Base-by-base conservation (phyloP, 2,888 invertebrate genomes). In the Chorisops tibialis region DNA sequence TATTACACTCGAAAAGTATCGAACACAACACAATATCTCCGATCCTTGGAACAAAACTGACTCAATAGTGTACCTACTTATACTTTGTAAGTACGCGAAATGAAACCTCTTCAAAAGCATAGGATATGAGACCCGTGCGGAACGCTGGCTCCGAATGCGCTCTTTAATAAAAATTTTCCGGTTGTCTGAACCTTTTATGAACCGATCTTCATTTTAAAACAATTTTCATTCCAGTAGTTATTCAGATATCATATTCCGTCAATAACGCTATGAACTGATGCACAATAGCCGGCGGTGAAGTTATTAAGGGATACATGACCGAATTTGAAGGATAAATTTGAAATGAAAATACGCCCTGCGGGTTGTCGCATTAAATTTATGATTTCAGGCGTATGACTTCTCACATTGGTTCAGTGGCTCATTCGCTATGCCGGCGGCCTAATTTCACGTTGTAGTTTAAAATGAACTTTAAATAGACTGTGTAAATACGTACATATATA, bases 311-410 rank as follows among this genome's bases (percentile, higher is more conserved):
- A 56, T 45, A 21, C 24, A 24, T 18, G 30, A 30, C 12, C 11
- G 43, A 43, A 56, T 43, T 35, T 38, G 45, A 24, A 14, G 24
- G 43, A 30, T 56, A 45, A 45, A 43, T 56, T 4, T 45, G 56
- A 56, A 56, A 43, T 56, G 56, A 43, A 56, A 43, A 43, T 56
- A 45, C 18, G 30, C 56, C 45, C 56, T 56, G 56, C 56, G 56
- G 56, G 56, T 56, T 56, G 56, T 56, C 56, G 56, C 30, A 43
- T 56, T 56, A 35, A 56, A 30, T 56, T 56, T 56, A 56, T 56
- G 56, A 43, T 56, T 43, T 56, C 56, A 56, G 56, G 56, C 56
- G 56, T 56, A 56, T 56, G 56, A 56, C 56, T 56, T 45, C 43
- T 56, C 30, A 14, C 12, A 56, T 56, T 56, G 56, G 43, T 56